These are phyloP conservation scores for Pseudomyrmex sp. DNA, from an alignment of 1,140 invertebrate genomes.

Conservation along the genomic window DNA sequence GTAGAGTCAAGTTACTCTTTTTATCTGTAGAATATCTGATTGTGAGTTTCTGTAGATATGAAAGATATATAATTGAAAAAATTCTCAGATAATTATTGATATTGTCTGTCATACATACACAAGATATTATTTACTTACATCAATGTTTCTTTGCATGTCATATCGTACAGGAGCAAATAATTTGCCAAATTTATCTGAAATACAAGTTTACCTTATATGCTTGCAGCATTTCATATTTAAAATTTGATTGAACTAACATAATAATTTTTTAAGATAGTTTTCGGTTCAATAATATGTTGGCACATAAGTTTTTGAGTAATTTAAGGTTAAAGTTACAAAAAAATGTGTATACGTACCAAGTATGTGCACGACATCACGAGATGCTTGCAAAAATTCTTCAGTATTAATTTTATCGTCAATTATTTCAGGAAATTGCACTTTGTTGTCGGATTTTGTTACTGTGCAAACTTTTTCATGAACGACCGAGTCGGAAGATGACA, in stretches of 20 bases:
- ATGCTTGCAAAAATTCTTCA: slow-evolving; percentile 87
- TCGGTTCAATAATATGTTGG: too few species aligned
- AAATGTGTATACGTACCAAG: slow-evolving; percentile 85
- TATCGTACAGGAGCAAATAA: slow-evolving; percentile 89
- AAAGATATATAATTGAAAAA: slow-evolving; percentile 34
- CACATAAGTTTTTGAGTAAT: neutral
- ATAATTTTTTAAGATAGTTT: too few species aligned
- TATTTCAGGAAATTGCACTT: slow-evolving; percentile 76
- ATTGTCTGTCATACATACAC: neutral
- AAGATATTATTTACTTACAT: slow-evolving; percentile 85
- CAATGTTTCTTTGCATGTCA: slow-evolving; percentile 91
- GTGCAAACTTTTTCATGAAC: neutral
- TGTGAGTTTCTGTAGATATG: slow-evolving; percentile 87
- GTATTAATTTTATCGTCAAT: slow-evolving; percentile 87
- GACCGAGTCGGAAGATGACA: slow-evolving; percentile 6
- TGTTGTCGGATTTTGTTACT: neutral
- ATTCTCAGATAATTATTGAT: slow-evolving; percentile 35
- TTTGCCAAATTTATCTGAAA: slow-evolving; percentile 90
- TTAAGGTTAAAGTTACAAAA: slow-evolving; percentile 21
- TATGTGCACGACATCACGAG: slow-evolving; percentile 86
- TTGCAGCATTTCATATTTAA: neutral
- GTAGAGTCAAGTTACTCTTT: slow-evolving; percentile 86
- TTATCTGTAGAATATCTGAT: slow-evolving; percentile 86
- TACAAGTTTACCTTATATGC: slow-evolving; percentile 11
- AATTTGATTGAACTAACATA: too few species aligned